A percentile compares a stretch with the other conserved stretches of the same genome.
phyloP scores from a whole-genome alignment of 1,140 invertebrate genomes.

The Drosophila willistoni region DNA sequence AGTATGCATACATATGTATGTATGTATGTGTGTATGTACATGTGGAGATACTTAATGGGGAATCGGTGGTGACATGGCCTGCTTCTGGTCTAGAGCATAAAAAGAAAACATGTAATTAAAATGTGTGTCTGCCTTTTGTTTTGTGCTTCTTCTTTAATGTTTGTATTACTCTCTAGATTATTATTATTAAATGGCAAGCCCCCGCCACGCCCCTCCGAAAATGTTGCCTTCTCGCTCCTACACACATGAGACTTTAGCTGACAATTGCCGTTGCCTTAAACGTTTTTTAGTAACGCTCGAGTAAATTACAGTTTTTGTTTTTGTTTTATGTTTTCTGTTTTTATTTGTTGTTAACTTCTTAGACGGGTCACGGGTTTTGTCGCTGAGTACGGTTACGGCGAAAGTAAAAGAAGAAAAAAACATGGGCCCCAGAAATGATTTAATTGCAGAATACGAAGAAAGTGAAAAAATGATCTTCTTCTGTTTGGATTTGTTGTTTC shows the following conservation, averaged over 20 bases:
- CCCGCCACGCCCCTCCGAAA: conserved; percentile 17
- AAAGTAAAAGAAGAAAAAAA: conserved; percentile 22
- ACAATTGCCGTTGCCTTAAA: conserved; percentile 58
- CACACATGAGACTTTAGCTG: background rate
- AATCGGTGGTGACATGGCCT: conserved; percentile 20
- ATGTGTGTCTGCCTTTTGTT: conserved; percentile 10
- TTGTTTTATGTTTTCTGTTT: conserved; percentile 39
- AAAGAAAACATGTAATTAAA: conserved; percentile 75
- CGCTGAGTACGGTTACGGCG: conserved; percentile 13
- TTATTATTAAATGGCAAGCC: conserved; percentile 53
- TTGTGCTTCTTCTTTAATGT: conserved; percentile 34
- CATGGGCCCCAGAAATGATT: conserved; percentile 18
- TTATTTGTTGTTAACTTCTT: conserved; percentile 15
- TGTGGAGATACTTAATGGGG: conserved; percentile 19
- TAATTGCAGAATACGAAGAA: conserved; percentile 53
- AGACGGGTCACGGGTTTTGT: background rate
- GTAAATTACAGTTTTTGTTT: conserved; percentile 45
- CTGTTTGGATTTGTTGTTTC: conserved; percentile 5
- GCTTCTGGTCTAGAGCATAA: conserved; percentile 38
- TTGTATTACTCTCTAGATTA: conserved; percentile 51
- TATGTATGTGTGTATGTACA: background rate
- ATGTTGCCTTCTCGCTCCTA: background rate
- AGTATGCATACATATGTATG: background rate
- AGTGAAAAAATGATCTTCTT: conserved; percentile 40
- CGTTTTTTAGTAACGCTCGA: conserved; percentile 75